Conservation (phyloP, 2,797 vertebrate genomes). For the Sebastes cheni region DNA sequence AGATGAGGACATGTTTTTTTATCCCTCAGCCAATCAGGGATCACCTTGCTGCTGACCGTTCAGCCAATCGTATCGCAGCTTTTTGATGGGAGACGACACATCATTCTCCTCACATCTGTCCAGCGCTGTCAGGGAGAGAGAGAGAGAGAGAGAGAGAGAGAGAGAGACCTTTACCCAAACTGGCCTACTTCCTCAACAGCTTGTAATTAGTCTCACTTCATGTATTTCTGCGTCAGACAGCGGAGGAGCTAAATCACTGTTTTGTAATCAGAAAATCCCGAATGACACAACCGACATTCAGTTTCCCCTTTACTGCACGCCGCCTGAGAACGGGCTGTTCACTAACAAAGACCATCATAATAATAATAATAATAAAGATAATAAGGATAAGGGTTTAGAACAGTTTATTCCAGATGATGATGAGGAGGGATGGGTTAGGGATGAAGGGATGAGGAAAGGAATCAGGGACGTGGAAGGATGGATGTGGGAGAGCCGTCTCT, state of each 20-base stretch:
- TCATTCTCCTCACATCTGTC: background rate
- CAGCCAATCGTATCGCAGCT: background rate
- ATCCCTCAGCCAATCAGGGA: background rate
- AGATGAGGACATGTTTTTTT: background rate
- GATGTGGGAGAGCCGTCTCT: no score
- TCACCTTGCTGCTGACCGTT: background rate
- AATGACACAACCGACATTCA: constrained; percentile 1
- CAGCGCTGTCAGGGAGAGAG: background rate
- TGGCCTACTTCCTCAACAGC: constrained; percentile 50
- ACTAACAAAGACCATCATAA: no score
- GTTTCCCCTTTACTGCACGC: background rate
- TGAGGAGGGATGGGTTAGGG: no score
- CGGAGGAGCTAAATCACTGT: constrained; percentile 35
- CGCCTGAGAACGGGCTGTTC: no score
- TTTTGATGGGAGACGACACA: background rate
- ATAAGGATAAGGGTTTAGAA: no score
- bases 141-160: background rate
- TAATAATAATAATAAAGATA: no score
- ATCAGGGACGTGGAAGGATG: no score
- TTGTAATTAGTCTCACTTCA: constrained; percentile 53
- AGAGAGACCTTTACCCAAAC: constrained; percentile 41
- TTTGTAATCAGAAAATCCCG: constrained; percentile 51
- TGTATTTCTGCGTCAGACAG: constrained; percentile 59
- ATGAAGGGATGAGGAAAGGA: no score
- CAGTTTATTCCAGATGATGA: no score